Base-by-base conservation (phyloP, 2,113 vertebrate genomes). In the Blennius ocellaris region DNA sequence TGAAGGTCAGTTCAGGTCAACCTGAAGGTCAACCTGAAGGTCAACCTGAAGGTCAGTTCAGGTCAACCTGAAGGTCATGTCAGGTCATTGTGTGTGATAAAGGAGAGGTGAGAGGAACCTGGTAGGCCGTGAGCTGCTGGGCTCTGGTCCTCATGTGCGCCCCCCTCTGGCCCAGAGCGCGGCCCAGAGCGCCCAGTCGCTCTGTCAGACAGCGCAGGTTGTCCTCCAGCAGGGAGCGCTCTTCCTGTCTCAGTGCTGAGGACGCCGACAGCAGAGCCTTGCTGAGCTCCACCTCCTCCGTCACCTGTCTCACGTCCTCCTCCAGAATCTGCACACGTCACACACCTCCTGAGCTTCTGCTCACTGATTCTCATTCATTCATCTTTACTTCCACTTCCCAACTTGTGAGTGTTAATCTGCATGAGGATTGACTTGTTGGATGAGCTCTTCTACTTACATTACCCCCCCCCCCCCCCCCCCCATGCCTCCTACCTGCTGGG, bases 231-330 rank as follows among this genome's bases (percentile, higher is more conserved):
- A 97, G 87, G 8, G 84, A 80, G 2, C 79, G 93, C 54, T 96
- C 95, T 56, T 95, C 95, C 0, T 81, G 87, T 45, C 80, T 88
- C 38, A 95, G 87, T 2, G 92, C 93, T 58, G 95, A 89, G 12
- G 93, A 69, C 56, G 92, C 91, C 17, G 90, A 81, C 62, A 96
- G 94, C 62, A 96, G 89, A 75, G 85, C 89, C 90, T 92, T 94
- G 80, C 95, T 97, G 84, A 93, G 95, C 69, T 93, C 92, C 86
- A 97, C 94, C 79, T 96, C 95, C 91, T 96, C 95, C 6, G 90
- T 91, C 90, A 98, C 89, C 7, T 95, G 94, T 69, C 93, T 94
- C 67, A 98, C 95, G 75, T 98, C 96, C 69, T 94, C 95, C 76
- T 92, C 94, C 76, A 97, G 90, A 47, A 87, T 92, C 97, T 98